phyloP scores from a whole-genome alignment of 2,113 vertebrate species.

The Melanotaenia duboulayi region DNA sequence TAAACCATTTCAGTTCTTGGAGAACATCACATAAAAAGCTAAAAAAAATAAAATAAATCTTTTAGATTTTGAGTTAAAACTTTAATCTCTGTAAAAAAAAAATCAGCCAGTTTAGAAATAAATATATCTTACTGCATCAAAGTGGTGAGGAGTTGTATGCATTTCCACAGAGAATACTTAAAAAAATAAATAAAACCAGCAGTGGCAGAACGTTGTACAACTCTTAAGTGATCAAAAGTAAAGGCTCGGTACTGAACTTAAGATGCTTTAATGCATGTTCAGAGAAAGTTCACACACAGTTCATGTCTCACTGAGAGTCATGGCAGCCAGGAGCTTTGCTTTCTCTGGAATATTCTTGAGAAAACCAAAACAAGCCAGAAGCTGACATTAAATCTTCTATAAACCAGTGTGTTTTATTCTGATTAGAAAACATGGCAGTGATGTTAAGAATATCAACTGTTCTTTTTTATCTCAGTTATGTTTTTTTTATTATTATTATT shows the following conservation, averaged over 20 bases:
- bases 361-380: background rate
- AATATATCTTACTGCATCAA: conserved; percentile 25
- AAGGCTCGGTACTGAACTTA: background rate
- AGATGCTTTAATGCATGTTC: conserved; percentile 1
- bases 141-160: conserved; percentile 1
- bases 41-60: too few relatives aligned
- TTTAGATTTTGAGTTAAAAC: too few relatives aligned
- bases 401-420: too few relatives aligned
- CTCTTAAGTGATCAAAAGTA: conserved; percentile 5
- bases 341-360: background rate
- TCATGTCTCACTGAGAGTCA: background rate
- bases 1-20: background rate
- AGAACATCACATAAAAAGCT: too few relatives aligned
- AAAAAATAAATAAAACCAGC: background rate
- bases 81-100: conserved; percentile 12
- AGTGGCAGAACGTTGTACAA: background rate
- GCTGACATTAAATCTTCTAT: background rate
- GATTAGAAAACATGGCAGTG: too few relatives aligned
- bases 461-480: too few relatives aligned
- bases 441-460: too few relatives aligned
- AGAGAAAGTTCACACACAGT: conserved; percentile 21
- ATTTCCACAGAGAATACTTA: conserved; percentile 1
- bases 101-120: conserved; percentile 16
- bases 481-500: too few relatives aligned
- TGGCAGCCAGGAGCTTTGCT: background rate